Evolutionary conservation across 2,113 vertebrate species (phyloP), one percentile per base, ranked within the genome.

Genomic region (western clawed frog (Xenopus tropicalis)): DNA sequence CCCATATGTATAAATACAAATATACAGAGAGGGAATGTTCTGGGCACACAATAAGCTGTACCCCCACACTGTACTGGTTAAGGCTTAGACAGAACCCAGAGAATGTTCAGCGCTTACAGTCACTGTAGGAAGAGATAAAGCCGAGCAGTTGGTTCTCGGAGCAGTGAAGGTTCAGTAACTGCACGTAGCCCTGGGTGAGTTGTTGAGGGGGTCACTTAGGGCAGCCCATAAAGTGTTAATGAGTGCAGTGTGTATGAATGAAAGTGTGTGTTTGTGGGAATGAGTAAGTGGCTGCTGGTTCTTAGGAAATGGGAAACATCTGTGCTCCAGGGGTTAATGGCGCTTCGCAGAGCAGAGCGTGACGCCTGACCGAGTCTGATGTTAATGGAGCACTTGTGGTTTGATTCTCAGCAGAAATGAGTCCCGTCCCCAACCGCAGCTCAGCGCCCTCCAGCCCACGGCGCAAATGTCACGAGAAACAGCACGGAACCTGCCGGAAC

Each of bases 271-370:
- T 74, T 68, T 74, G 29, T 37, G 6, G 65, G 65, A 74, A 29
- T 37, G 63, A 46, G n/a, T 23, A 25, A 66, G 54, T 66, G 65
- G 65, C 43, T 13, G 46, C 20, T 68, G 57, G 5, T 42, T 17
- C 42, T 20, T 19, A 4, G 43, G 21, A 68, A 74, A 74, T 74
- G 51, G 72, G 58, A 74, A 69, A 14, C 72, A 74, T 43, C 72
- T 74, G 72, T 74, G 71, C 24, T 52, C 56, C 57, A 74, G 57
- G 72, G 72, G 72, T 74, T 74, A 74, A 74, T 74, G 65, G 72
- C 66, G 65, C 65, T 58, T 68, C 72, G 9, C 19, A 69, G 69
- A 74, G 65, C 48, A 54, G 29, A 37, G 29, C 29, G 29, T 37
- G 29, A 37, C 29, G 29, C 29, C n/a, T 37, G 29, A 7, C 29